Evolutionary conservation across 2,113 vertebrate species (phyloP).

Genomic region (Pelusios castaneus): DNA sequence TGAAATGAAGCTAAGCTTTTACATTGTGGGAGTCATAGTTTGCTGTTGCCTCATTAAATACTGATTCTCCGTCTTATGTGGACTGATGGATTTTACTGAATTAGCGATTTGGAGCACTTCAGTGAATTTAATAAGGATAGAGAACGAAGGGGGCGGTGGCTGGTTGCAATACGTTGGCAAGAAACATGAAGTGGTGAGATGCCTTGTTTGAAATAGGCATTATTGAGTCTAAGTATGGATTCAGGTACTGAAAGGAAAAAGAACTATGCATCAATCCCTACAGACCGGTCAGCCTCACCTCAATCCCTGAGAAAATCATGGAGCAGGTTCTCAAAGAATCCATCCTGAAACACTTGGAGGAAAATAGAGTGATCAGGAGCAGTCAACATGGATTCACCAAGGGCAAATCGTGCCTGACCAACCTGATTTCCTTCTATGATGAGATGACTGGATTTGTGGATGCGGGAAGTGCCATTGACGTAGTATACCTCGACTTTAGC

Average conservation of each 20-base stretch:
- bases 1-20: not conserved
- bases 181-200: not conserved
- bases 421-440: too few relatives aligned
- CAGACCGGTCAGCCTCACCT: too few relatives aligned
- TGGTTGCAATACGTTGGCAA: not conserved
- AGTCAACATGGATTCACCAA: too few relatives aligned
- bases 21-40: not conserved
- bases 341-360: too few relatives aligned
- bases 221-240: not conserved
- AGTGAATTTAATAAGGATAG: not conserved
- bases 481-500: too few relatives aligned
- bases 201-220: not conserved
- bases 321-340: too few relatives aligned
- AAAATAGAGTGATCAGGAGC: too few relatives aligned
- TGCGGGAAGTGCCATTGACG: too few relatives aligned
- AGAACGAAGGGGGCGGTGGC: not conserved
- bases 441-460: too few relatives aligned
- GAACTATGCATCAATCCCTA: not conserved
- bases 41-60: not conserved
- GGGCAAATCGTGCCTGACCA: too few relatives aligned
- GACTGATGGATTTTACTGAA: conserved; percentile 19
- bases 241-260: not conserved
- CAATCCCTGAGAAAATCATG: too few relatives aligned
- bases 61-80: not conserved
- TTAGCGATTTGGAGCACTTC: not conserved